A percentile compares a stretch with the other conserved stretches of the same genome.
Conservation (phyloP, 2,888 invertebrate genomes). For the Drosophila recens region DNA sequence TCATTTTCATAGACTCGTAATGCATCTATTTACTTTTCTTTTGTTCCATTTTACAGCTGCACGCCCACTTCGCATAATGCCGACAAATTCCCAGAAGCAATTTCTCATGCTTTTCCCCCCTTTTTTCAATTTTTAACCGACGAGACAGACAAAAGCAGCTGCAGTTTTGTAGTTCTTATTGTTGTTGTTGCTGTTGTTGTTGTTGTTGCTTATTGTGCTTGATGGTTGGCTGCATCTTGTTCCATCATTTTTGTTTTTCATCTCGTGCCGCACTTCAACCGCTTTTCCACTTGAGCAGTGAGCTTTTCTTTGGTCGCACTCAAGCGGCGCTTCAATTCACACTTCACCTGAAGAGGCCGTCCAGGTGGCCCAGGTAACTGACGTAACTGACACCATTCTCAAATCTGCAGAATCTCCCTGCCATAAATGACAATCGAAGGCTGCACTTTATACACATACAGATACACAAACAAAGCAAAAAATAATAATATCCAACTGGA, state of each 20-base stretch:
- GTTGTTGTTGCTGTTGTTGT: slow-evolving; percentile 29
- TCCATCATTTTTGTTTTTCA: slow-evolving; percentile 54
- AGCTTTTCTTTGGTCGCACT: slow-evolving; percentile 75
- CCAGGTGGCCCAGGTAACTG: slow-evolving; percentile 17
- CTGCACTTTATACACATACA: slow-evolving; percentile 38
- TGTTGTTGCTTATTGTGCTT: slow-evolving; percentile 54
- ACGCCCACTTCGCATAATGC: slow-evolving; percentile 42
- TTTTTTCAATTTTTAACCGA: slow-evolving; percentile 25
- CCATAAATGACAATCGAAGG: slow-evolving; percentile 74
- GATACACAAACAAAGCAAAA: neutral
- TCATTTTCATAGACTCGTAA: slow-evolving; percentile 37
- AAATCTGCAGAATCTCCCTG: neutral
- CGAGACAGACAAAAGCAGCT: slow-evolving; percentile 50
- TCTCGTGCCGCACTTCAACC: slow-evolving; percentile 45
- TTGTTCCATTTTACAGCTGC: slow-evolving; percentile 29
- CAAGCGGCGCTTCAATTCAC: slow-evolving; percentile 76
- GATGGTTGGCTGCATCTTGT: slow-evolving; percentile 53
- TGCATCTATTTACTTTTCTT: slow-evolving; percentile 30
- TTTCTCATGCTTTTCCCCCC: slow-evolving; percentile 11
- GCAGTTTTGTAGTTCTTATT: slow-evolving; percentile 28
- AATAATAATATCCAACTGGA: neutral
- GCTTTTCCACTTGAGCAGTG: slow-evolving; percentile 71
- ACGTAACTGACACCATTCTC: slow-evolving; percentile 3
- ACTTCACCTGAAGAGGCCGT: slow-evolving; percentile 71
- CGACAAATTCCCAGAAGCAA: slow-evolving; percentile 39